phyloP scores from a whole-genome alignment of 1,140 invertebrate genomes.

The Leptinotarsa undecemlineata region DNA sequence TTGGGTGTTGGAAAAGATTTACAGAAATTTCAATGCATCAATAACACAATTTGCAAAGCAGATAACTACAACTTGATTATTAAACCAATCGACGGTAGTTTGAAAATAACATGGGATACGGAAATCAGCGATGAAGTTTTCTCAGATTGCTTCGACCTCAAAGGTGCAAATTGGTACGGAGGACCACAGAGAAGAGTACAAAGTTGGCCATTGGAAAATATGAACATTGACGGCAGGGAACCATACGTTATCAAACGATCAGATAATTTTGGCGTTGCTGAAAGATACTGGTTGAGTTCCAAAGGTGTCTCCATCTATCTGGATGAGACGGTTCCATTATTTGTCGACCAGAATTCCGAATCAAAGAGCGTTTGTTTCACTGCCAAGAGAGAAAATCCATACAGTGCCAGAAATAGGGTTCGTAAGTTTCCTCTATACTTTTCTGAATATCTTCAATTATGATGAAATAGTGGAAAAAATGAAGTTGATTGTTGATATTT shows the following conservation, averaged over 20 bases:
- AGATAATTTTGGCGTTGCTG: slow-evolving; percentile 68
- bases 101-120: slow-evolving; percentile 30
- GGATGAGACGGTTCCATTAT: slow-evolving; percentile 67
- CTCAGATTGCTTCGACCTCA: slow-evolving; percentile 27
- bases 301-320: slow-evolving; percentile 68
- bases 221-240: slow-evolving; percentile 59
- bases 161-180: slow-evolving; percentile 29
- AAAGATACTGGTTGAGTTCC: slow-evolving; percentile 78
- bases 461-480: too few species aligned
- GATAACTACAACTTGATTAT: not conserved
- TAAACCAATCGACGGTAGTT: slow-evolving; percentile 15
- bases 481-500: too few species aligned
- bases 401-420: slow-evolving; percentile 30
- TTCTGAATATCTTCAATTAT: too few species aligned
- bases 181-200: slow-evolving; percentile 28
- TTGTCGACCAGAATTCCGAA: slow-evolving; percentile 70
- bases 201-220: slow-evolving; percentile 67
- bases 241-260: slow-evolving; percentile 64
- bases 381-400: slow-evolving; percentile 35
- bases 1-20: slow-evolving; percentile 2
- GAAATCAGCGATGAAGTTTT: slow-evolving; percentile 16
- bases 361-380: slow-evolving; percentile 55
- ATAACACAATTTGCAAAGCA: not conserved
- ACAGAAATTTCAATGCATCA: not conserved
- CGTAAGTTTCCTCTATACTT: not conserved